Base-by-base conservation (phyloP, 2,888 invertebrate genomes). In the Megaustenia siamemsis region DNA sequence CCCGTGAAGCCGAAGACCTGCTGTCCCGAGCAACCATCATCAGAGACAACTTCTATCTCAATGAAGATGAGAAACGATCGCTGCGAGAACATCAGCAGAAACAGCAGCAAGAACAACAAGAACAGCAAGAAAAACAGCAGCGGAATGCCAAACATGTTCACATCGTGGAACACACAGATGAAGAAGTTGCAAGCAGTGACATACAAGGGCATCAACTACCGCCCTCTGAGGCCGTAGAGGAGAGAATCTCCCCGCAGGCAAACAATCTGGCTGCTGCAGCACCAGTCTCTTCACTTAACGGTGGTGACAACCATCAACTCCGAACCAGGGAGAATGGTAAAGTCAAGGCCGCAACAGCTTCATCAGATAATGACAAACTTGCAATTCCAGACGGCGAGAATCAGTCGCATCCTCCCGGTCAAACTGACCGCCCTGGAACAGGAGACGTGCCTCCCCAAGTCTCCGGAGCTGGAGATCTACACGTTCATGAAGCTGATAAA, bases 1-100 rank as follows among this genome's bases (percentile, higher is more conserved):
- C 97, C 93, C 96, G 97, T 91, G 97, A 98, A 95, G 98, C 98
- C 43, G 98, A 98, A 94, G 98, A 98, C 95, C 98, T 98, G 91
- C 98, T 98, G 88, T 97, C 98, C 93, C 95, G 91, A 82, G 93
- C 93, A 35, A 93, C 91, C 63, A 93, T 93, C 80, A 91, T 93
- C 75, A 88, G 93, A 78, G 92, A 92, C 88, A 91, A 90, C 86
- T 92, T 93, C 83, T 88, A 90, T 81, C 89, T 93, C 49, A 89
- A 89, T 79, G 91, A 92, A 63, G 89, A 90, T 38, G 90, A 90
- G 83, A 87, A 88, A 83, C 73, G 80, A 18, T 68, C 77, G 15
- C 71, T 82, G 15, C 80, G 69, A 71, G 68, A 86, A 45, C 82
- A 85, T 24, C 77, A 60, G 53, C 82, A 77, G 53, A 71, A 80